These are phyloP conservation scores for Calameuta idolon DNA, from an alignment of 2,888 invertebrate genomes.

Conservation along the genomic window DNA sequence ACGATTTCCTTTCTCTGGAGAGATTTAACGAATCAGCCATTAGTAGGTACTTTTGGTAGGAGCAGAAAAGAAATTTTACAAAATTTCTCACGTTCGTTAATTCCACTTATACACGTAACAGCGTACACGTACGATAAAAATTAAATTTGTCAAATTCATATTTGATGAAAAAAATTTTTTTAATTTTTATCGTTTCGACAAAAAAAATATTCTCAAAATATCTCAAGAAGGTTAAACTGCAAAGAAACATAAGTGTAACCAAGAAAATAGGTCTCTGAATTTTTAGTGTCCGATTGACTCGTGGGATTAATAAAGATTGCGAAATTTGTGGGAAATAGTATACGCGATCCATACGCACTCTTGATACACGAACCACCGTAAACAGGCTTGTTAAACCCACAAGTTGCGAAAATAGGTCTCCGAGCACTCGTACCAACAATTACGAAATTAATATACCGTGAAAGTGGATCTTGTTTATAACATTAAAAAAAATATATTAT, in stretches of 20 bases:
- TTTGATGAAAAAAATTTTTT: too few species aligned
- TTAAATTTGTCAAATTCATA: too few species aligned
- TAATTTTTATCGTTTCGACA: too few species aligned
- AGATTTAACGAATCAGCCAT: not conserved
- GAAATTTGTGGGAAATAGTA: constrained; percentile 25
- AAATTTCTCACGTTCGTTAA: not conserved
- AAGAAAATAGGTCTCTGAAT: constrained; percentile 5
- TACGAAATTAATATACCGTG: not conserved
- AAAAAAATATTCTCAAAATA: too few species aligned
- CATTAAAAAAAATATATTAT: not conserved
- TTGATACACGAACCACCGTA: constrained; percentile 13
- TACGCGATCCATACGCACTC: constrained; percentile 11
- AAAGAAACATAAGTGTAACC: not conserved
- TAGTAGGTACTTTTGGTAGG: not conserved
- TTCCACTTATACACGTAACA: not conserved
- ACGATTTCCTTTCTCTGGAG: not conserved
- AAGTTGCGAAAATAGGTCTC: constrained; percentile 25
- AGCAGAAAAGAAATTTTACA: not conserved
- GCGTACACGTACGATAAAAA: not conserved
- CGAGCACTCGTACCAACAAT: constrained; percentile 1
- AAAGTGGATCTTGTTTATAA: not conserved
- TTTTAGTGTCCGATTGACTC: constrained; percentile 13
- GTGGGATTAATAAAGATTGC: constrained; percentile 20
- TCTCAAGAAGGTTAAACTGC: not conserved
- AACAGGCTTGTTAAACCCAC: constrained; percentile 5